These are phyloP conservation scores for Spea hammondii DNA, from an alignment of 2,797 vertebrate genomes.

Conservation along the genomic window DNA sequence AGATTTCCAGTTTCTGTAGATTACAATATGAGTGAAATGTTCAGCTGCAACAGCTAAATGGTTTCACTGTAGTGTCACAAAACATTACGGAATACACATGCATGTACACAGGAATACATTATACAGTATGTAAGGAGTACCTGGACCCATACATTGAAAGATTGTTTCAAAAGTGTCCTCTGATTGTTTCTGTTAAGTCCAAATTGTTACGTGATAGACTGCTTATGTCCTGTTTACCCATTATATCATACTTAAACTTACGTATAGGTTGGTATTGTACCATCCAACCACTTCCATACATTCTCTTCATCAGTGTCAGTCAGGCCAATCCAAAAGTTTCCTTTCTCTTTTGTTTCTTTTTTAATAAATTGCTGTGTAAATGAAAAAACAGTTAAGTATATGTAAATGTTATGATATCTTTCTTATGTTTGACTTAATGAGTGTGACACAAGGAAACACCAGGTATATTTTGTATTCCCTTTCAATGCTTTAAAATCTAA, in stretches of 20 bases:
- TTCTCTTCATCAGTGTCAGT: conserved; percentile 80
- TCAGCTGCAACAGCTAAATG: not conserved
- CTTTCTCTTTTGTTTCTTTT: conserved; percentile 75
- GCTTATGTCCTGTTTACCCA: too few relatives aligned
- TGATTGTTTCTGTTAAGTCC: too few relatives aligned
- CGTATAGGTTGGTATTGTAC: conserved; percentile 79
- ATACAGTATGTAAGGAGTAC: not conserved
- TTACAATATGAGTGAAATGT: conserved; percentile 61
- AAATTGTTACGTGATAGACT: too few relatives aligned
- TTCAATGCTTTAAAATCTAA: too few relatives aligned
- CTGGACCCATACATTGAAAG: not conserved
- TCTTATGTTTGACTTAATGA: too few relatives aligned
- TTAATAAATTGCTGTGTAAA: conserved; percentile 83
- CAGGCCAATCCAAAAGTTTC: conserved; percentile 92
- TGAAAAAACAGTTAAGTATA: not conserved
- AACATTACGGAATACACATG: not conserved
- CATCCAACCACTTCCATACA: conserved; percentile 89
- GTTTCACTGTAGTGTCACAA: not conserved
- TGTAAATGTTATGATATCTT: too few relatives aligned
- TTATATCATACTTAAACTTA: conserved; percentile 63
- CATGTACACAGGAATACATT: not conserved
- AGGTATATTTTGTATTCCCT: too few relatives aligned
- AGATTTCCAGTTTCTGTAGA: conserved; percentile 85
- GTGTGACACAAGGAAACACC: too few relatives aligned
- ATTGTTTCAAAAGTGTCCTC: not conserved